Evolutionary conservation across 1,140 invertebrate species (phyloP), one percentile per base, ranked within the genome.

Genomic region (Galendromus occidentalis): DNA sequence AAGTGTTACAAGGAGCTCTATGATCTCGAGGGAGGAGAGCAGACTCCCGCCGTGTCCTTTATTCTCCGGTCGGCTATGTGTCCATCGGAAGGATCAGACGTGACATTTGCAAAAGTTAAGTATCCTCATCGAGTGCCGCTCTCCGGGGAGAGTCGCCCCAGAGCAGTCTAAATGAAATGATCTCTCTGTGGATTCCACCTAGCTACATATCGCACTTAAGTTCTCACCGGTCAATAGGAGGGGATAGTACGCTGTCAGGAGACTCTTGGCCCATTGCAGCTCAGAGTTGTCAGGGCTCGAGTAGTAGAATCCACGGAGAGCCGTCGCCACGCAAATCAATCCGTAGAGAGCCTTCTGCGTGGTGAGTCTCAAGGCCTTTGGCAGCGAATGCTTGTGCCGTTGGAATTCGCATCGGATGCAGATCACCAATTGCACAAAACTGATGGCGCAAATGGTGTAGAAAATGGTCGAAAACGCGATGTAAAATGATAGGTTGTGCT

Each of bases 321-420:
- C 78, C 28, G 89, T 84, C 0, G 89, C 90, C 22, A 92, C 77
- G 75, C 90, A 91, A 20, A 88, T 87, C 66, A 93, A 82, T 68
- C 91, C 83, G 73, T 93, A 93, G 7, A 95, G 80, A 68, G 90
- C 78, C 79, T 95, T 95, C 73, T 92, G 90, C 2, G 86, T 91
- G 64, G 89, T 93, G 42, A 93, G 81, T 70, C 85, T 81, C 73
- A 87, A 91, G 7, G 89, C 88, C 67, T 83, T 79, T 0, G 86
- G 73, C 65, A 90, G 77, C 1, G 85, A 85, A 9, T 86, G 82
- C 77, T 91, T 88, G 76, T 88, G 82, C 69, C 84, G 78, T 68
- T 84, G 79, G 79, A 87, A 91, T 77, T 92, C 89, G 17, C 71
- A 75, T 25, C 71, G 71, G 4, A 76, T 72, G 66, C 74, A 76